Conservation (phyloP, 2,888 invertebrate genomes). For the Troides aeacus region DNA sequence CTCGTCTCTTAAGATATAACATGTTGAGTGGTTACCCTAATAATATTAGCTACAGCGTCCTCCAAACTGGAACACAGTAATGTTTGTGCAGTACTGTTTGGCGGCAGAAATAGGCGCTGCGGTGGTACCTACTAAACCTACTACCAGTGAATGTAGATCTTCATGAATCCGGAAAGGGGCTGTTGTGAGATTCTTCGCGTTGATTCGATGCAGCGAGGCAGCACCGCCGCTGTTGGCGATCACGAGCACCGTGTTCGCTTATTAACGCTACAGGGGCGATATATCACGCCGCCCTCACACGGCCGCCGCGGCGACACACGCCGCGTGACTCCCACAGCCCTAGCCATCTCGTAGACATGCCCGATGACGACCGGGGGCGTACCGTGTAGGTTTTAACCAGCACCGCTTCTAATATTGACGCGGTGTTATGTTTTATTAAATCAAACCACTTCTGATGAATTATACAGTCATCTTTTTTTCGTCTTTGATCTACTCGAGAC, state of each 20-base stretch:
- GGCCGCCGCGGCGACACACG: conserved; percentile 48
- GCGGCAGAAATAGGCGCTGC: too few relatives aligned
- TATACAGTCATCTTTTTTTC: too few relatives aligned
- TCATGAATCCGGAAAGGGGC: not conserved
- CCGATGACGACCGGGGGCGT: conserved; percentile 20
- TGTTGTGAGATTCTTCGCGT: not conserved
- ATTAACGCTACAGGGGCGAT: conserved; percentile 77
- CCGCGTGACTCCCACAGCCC: conserved; percentile 39
- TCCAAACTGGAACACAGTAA: too few relatives aligned
- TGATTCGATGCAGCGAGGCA: conserved; percentile 44
- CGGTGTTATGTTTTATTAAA: not conserved
- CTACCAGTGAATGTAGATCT: too few relatives aligned
- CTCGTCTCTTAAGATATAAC: too few relatives aligned
- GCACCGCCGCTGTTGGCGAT: conserved; percentile 66
- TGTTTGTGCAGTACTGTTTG: too few relatives aligned
- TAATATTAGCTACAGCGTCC: too few relatives aligned
- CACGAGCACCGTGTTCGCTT: conserved; percentile 76
- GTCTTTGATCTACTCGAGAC: too few relatives aligned
- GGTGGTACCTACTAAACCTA: too few relatives aligned
- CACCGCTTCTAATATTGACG: not conserved
- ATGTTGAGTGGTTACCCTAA: too few relatives aligned
- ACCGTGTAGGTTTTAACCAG: conserved; percentile 24
- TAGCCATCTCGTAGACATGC: conserved; percentile 27
- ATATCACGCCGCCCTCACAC: conserved; percentile 75
- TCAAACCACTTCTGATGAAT: not conserved